Conservation (phyloP, 2,888 invertebrate genomes). For the Sipunculus nudus region DNA sequence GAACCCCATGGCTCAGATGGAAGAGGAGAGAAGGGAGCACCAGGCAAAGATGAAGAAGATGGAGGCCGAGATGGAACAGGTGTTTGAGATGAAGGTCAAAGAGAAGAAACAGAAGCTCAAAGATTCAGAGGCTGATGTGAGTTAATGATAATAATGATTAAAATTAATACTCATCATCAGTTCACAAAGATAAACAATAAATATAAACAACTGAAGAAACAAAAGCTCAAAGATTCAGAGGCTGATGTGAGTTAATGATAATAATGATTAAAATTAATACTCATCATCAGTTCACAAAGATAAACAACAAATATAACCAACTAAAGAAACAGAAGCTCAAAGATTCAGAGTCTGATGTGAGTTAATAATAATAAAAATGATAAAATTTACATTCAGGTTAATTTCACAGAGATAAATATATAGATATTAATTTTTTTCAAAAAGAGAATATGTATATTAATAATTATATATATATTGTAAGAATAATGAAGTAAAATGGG, state of each 20-base stretch:
- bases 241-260: slow-evolving; percentile 75
- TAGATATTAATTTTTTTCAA: too few species aligned
- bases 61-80: slow-evolving; percentile 99
- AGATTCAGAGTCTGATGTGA: slow-evolving; percentile 90
- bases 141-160: slow-evolving; percentile 51
- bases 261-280: too few species aligned
- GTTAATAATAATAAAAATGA: slow-evolving; percentile 51
- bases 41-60: slow-evolving; percentile 97
- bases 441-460: too few species aligned
- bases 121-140: slow-evolving; percentile 90
- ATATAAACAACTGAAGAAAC: slow-evolving; percentile 78
- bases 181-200: too few species aligned
- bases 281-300: too few species aligned
- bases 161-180: too few species aligned
- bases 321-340: slow-evolving; percentile 94
- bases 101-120: slow-evolving; percentile 96
- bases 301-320: neutral
- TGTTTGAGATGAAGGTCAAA: slow-evolving; percentile 96
- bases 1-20: slow-evolving; percentile 98
- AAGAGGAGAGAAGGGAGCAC: slow-evolving; percentile 96
- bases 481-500: too few species aligned
- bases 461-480: too few species aligned
- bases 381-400: too few species aligned
- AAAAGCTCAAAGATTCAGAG: slow-evolving; percentile 95
- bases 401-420: too few species aligned